Evolutionary conservation across 2,888 invertebrate species (phyloP).

Genomic region (Sylvicola cinctus): DNA sequence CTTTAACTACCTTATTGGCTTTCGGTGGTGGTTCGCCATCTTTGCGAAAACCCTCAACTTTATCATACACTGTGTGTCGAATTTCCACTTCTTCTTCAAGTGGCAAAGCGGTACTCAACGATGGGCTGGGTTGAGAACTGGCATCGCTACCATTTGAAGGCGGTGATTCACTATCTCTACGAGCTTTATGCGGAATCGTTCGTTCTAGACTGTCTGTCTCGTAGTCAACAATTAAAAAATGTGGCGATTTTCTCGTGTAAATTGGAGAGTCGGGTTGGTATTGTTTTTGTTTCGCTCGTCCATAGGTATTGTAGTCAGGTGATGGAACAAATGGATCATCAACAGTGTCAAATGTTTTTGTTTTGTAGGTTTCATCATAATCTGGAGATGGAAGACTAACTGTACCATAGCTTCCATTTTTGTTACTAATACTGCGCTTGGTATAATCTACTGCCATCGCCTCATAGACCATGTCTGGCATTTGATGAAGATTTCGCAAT

Average conservation of each 20-base stretch:
- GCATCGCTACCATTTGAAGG: conserved; percentile 41
- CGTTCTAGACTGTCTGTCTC: conserved; percentile 57
- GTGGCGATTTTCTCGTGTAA: conserved; percentile 21
- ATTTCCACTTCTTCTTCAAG: conserved; percentile 65
- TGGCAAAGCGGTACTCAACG: conserved; percentile 49
- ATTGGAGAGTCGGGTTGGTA: conserved; percentile 24
- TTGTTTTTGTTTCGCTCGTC: conserved; percentile 16
- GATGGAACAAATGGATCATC: conserved; percentile 22
- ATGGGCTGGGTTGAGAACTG: conserved; percentile 51
- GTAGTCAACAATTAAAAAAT: conserved; percentile 36
- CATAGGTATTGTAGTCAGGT: conserved; percentile 25
- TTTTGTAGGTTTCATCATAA: conserved; percentile 24
- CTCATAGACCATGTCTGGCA: conserved; percentile 46
- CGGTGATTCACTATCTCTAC: conserved; percentile 26
- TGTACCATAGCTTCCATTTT: conserved; percentile 1
- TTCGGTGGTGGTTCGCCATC: conserved; percentile 14
- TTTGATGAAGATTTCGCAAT: conserved; percentile 20
- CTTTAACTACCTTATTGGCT: conserved; percentile 7
- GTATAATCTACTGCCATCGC: conserved; percentile 30
- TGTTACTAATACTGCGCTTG: conserved; percentile 8
- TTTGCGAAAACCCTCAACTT: conserved; percentile 20
- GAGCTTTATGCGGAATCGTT: conserved; percentile 29
- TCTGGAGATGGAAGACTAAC: conserved; percentile 22
- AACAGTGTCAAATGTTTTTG: conserved; percentile 24
- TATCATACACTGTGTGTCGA: conserved; percentile 46